These are phyloP conservation scores for Ectemnius cavifrons DNA, from an alignment of 2,888 invertebrate species.

Conservation along the genomic window DNA sequence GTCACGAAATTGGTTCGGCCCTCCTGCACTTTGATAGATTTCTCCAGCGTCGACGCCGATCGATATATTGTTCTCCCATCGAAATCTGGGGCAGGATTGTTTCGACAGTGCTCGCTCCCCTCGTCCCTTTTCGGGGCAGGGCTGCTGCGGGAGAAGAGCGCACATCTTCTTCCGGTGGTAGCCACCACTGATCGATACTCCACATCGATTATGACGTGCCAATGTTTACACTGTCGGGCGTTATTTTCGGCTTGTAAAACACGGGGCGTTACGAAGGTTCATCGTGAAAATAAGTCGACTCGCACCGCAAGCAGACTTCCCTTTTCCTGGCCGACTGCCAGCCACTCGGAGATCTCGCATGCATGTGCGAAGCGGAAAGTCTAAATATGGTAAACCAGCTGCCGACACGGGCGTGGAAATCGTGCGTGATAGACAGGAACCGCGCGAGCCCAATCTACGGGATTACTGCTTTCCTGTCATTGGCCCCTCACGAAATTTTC, in stretches of 20 bases:
- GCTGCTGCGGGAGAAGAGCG: too few relatives aligned
- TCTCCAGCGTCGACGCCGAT: constrained; percentile 7
- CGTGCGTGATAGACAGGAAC: too few relatives aligned
- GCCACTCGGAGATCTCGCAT: constrained; percentile 27
- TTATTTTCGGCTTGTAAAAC: constrained; percentile 57
- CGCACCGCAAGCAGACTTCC: constrained; percentile 43
- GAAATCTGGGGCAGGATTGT: neutral
- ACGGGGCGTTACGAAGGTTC: constrained; percentile 43
- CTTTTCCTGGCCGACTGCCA: constrained; percentile 52
- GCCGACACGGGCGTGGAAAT: neutral
- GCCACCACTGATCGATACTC: constrained; percentile 44
- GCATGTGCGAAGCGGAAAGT: constrained; percentile 16
- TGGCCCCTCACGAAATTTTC: too few relatives aligned
- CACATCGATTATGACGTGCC: constrained; percentile 56
- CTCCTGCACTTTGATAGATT: neutral
- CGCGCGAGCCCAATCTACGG: too few relatives aligned
- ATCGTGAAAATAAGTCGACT: constrained; percentile 55
- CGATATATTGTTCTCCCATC: constrained; percentile 3
- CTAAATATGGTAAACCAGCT: constrained; percentile 34
- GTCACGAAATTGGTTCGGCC: constrained; percentile 9
- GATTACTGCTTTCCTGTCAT: too few relatives aligned
- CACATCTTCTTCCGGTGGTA: too few relatives aligned
- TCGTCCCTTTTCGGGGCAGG: too few relatives aligned
- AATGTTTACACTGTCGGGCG: constrained; percentile 54
- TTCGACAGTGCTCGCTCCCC: too few relatives aligned